These are phyloP conservation scores for Smutsia gigantea DNA, from an alignment of 2,797 vertebrate species.

Conservation along the genomic window DNA sequence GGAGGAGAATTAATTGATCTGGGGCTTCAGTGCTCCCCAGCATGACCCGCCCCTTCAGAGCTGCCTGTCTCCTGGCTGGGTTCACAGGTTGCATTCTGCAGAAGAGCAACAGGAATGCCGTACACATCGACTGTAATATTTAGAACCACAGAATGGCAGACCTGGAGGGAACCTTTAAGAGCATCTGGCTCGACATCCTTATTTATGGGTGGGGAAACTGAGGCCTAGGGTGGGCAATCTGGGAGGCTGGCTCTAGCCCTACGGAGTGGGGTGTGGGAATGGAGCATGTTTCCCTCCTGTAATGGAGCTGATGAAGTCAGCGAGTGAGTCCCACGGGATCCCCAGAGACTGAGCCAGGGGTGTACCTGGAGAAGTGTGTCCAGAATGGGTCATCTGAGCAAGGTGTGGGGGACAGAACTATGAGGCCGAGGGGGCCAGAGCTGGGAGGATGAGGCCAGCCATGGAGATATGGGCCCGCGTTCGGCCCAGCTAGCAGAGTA, in stretches of 20 bases:
- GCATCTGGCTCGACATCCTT: neutral
- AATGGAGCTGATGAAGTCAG: neutral
- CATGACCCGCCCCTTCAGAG: neutral
- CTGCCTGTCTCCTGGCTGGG: neutral
- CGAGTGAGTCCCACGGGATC: neutral
- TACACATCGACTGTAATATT: neutral
- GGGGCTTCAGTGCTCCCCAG: neutral
- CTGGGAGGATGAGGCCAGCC: neutral
- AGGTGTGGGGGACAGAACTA: neutral
- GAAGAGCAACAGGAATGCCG: neutral
- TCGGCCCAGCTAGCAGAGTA: neutral
- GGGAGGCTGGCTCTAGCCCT: neutral
- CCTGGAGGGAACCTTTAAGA: neutral
- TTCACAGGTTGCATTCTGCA: neutral
- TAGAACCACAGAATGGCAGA: neutral
- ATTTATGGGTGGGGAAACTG: neutral
- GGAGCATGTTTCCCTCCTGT: neutral
- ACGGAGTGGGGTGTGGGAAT: neutral
- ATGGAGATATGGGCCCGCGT: neutral
- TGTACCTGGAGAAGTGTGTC: neutral
- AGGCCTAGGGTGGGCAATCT: neutral
- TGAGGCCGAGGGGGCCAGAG: neutral
- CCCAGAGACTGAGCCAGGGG: neutral
- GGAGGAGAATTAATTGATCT: conserved; percentile 56
- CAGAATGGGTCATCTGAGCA: neutral